Evolutionary conservation across 1,140 invertebrate genomes (phyloP).

Genomic region (Drosophila dunni): DNA sequence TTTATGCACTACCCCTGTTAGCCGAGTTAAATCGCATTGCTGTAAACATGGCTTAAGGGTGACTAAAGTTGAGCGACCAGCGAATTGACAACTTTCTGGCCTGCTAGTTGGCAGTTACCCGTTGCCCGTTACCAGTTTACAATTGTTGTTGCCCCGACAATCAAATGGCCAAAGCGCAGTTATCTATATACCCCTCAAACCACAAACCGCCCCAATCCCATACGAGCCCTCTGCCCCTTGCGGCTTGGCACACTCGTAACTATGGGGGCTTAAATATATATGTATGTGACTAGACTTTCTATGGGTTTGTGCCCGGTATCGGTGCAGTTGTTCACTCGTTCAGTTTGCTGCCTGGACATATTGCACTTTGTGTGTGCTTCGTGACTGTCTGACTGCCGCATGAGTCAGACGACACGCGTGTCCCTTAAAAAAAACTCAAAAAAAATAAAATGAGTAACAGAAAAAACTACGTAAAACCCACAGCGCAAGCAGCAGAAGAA

Average conservation of each 20-base stretch:
- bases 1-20: not conserved
- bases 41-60: conserved; percentile 40
- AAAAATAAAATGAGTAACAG: conserved; percentile 7
- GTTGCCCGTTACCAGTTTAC: conserved; percentile 26
- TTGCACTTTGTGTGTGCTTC: conserved; percentile 40
- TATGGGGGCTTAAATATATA: conserved; percentile 4
- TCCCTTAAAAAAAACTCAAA: conserved; percentile 45
- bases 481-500: not conserved
- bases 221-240: not conserved
- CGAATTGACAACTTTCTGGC: conserved; percentile 36
- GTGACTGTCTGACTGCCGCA: conserved; percentile 25
- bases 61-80: conserved; percentile 30
- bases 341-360: conserved; percentile 52
- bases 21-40: conserved; percentile 19
- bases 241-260: conserved; percentile 11
- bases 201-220: not conserved
- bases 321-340: not conserved
- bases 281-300: conserved; percentile 58
- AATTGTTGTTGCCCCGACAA: conserved; percentile 52
- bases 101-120: conserved; percentile 21
- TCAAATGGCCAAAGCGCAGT: conserved; percentile 64
- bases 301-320: conserved; percentile 55
- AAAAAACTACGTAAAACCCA: conserved; percentile 19
- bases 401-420: conserved; percentile 71
- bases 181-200: conserved; percentile 11